Conservation (phyloP, 2,797 vertebrate species). For the Babyrousa celebensis region DNA sequence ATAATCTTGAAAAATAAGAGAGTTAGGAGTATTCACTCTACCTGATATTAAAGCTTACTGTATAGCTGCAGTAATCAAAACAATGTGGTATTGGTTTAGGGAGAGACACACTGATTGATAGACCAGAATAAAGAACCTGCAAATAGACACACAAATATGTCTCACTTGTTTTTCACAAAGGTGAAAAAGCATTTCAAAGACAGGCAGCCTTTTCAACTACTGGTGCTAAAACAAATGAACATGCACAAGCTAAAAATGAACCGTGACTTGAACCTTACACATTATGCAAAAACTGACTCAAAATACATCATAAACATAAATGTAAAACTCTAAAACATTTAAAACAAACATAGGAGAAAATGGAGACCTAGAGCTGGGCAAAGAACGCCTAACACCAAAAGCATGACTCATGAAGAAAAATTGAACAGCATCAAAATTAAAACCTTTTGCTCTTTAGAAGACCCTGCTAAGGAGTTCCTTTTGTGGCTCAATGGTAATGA, state of each 20-base stretch:
- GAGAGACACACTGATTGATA: background rate
- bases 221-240: background rate
- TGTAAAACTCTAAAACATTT: background rate
- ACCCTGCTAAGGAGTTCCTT: background rate
- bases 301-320: background rate
- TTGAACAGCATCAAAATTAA: background rate
- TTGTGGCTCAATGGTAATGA: too few relatives aligned
- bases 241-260: background rate
- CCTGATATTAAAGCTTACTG: background rate
- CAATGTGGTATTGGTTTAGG: background rate
- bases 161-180: background rate
- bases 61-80: background rate
- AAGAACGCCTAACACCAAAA: background rate
- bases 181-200: background rate
- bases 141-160: background rate
- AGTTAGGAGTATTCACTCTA: background rate
- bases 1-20: background rate
- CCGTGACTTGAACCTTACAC: background rate
- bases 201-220: background rate
- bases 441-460: background rate
- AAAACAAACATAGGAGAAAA: background rate
- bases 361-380: background rate
- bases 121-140: background rate
- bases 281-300: background rate
- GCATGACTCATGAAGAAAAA: background rate